Base-by-base conservation (phyloP, 1,140 invertebrate genomes). In the Protaetia brevitarsis region DNA sequence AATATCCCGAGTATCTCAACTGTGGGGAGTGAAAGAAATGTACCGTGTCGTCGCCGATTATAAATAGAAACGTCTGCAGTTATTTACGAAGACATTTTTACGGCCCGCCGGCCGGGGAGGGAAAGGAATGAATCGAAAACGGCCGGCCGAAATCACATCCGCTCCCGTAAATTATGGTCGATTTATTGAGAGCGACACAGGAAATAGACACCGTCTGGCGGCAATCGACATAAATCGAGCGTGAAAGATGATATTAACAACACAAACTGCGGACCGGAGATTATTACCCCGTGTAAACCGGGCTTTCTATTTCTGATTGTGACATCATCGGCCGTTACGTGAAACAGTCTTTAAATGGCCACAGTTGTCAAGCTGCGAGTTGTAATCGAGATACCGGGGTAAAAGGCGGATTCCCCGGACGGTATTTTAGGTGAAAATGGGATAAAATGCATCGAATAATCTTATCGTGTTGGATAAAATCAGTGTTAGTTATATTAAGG, bases 251-350 rank as follows among this genome's bases (percentile, higher is more conserved):
- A 45, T 45, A 45, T 19, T 13, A 45, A 19, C 11, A 41, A 45
- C 13, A 21, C 41, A 45, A 45, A 13, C 23, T 21, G 3, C 41
- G 8, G 13, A 7, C 8, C n/a, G 4, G 41, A 19, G n/a, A n/a
- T n/a, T 34, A 30, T 58, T 26, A 21, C 8, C n/a, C 59, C 6
- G 59, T 36, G 29, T 34, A 62, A 56, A 66, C 62, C 67, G 31
- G 59, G 29, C 67, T 68, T 13, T 70, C 64, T 71, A 71, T 68
- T 71, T 71, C 64, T 31, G 59, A 64, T 29, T 45, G 51, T 71
- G 69, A 71, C 67, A 68, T 71, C 69, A 70, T 57, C 41, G 30
- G 30, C 63, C 57, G 66, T 68, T 70, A 66, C 66, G 66, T 68
- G 45, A 62, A 16, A 36, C 64, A 30, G 30, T 68, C 69, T 71